A percentile compares a stretch with the other conserved stretches of the same genome.
These are phyloP conservation scores for Meandrusa payeni DNA, from an alignment of 2,888 invertebrate genomes.

Conservation along the genomic window DNA sequence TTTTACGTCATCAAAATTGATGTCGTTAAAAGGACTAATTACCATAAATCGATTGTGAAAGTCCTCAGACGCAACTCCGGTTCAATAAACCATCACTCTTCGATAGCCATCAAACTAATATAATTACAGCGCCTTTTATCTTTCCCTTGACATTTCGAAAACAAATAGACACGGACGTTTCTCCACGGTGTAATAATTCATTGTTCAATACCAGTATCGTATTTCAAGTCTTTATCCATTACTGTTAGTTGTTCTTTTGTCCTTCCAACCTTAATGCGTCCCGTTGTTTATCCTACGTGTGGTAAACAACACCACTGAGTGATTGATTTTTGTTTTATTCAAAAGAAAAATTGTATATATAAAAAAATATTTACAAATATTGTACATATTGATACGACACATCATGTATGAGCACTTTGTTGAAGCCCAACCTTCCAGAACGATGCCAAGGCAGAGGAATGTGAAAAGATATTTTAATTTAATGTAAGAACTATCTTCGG, in stretches of 20 bases:
- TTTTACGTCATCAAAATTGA: no score
- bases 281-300: constrained; percentile 12
- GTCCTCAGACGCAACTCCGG: neutral
- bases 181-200: constrained; percentile 20
- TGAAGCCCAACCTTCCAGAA: no score
- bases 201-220: constrained; percentile 19
- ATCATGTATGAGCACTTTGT: no score
- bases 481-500: no score
- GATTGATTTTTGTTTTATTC: constrained; percentile 6
- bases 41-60: no score
- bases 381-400: no score
- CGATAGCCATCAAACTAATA: constrained; percentile 5
- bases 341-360: constrained; percentile 7
- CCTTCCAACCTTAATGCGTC: constrained; percentile 18
- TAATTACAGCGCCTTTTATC: constrained; percentile 3
- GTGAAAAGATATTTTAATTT: no score
- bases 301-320: constrained; percentile 12
- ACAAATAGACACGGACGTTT: constrained; percentile 15
- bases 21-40: no score
- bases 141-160: constrained; percentile 18
- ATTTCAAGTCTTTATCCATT: constrained; percentile 22
- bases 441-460: no score
- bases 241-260: constrained; percentile 10
- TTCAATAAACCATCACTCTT: neutral
- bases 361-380: no score